Base-by-base conservation (phyloP, 2,888 invertebrate genomes). In the Desoria tigrina region DNA sequence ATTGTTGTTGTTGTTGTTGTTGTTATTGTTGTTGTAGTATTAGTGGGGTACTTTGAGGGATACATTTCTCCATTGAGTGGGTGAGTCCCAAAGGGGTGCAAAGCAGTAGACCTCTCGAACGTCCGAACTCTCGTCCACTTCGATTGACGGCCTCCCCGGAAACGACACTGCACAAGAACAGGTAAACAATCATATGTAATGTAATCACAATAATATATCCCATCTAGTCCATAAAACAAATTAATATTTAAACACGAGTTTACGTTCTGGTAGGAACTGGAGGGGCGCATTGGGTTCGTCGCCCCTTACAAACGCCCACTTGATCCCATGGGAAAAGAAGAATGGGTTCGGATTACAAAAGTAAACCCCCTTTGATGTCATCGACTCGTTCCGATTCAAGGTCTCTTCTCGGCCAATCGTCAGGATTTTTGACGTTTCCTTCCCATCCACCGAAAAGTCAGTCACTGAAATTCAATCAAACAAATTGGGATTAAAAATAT, bases 71-170 rank as follows among this genome's bases (percentile, higher is more conserved):
- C 74, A 74, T 51, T 71, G 66, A 2, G 63, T 67, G 2, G 63
- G 51, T 7, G 71, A 72, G 28, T 74, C 60, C 74, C 74, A 74
- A 18, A 74, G 58, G 14, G 74, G 74, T 32, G 74, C 74, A 65
- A 69, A 74, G 53, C 74, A 74, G 24, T 63, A 23, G n/a, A 74
- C 65, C 26, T 57, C 42, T 42, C 63, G 58, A 23, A 57, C 63
- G 6, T 45, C 45, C 45, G 4, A 6, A 6, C 9, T 11, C 57
- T 68, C 71, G 45, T 72, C 65, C 21, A 68, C 62, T 28, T 66
- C 58, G 7, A 72, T 16, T 27, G 65, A 59, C 18, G 65, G 63
- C 11, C 66, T 65, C n/a, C 61, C 58, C 9, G 67, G 70, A 42
- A 70, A 70, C 53, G 26, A 49, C 42, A 11, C 45, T 65, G 50